phyloP scores from a whole-genome alignment of 2,888 invertebrate species.

The Bruchidius siliquastri region DNA sequence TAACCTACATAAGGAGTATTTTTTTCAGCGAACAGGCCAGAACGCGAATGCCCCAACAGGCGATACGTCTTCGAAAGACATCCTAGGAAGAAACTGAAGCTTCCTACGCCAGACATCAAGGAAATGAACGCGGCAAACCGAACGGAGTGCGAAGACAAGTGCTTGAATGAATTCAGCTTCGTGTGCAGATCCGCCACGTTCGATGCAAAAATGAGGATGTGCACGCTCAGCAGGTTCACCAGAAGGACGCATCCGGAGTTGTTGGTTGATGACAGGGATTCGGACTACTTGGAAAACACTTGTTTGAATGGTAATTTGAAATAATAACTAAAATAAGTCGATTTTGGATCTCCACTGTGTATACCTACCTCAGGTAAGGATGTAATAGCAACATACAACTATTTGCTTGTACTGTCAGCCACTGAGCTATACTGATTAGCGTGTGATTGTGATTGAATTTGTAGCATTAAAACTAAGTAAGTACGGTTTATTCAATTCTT shows the following conservation, averaged over 20 bases:
- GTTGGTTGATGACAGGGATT: constrained; percentile 78
- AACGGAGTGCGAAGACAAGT: constrained; percentile 86
- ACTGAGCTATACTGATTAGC: too few species aligned
- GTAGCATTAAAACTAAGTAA: too few species aligned
- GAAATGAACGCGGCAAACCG: constrained; percentile 81
- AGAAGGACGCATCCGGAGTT: constrained; percentile 81
- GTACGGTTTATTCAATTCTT: too few species aligned
- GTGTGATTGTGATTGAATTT: too few species aligned
- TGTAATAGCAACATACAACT: too few species aligned
- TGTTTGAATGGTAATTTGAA: constrained; percentile 70
- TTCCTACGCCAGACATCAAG: constrained; percentile 76
- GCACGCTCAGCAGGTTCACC: constrained; percentile 77
- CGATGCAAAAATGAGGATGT: constrained; percentile 71
- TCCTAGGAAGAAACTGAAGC: constrained; percentile 75
- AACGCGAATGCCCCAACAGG: constrained; percentile 83
- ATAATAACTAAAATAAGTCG: neutral
- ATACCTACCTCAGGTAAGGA: too few species aligned
- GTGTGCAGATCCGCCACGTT: constrained; percentile 85
- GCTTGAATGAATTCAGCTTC: constrained; percentile 82
- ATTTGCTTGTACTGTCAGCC: too few species aligned
- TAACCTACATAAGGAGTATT: too few species aligned
- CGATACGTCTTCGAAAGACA: constrained; percentile 86
- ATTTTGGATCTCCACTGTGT: too few species aligned
- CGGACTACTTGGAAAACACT: constrained; percentile 87
- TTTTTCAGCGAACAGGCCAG: constrained; percentile 71